phyloP scores from a whole-genome alignment of 1,140 invertebrate species.

The Tetragnatha versicolor region DNA sequence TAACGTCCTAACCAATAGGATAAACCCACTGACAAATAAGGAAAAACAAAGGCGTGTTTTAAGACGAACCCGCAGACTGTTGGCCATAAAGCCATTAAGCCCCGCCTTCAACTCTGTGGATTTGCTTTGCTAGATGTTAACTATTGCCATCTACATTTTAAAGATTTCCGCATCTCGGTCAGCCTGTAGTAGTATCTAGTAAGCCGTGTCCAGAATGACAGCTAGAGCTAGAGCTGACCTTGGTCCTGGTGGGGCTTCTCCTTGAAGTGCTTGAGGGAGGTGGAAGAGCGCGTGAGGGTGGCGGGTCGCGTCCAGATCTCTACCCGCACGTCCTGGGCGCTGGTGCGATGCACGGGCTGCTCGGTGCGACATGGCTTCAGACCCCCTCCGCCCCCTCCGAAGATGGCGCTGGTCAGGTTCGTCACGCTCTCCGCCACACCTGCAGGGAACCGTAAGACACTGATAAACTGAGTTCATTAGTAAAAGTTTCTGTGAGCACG shows the following conservation, averaged over 20 bases:
- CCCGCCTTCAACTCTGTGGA: too few relatives aligned
- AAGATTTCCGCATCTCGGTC: too few relatives aligned
- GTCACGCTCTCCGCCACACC: slow-evolving; percentile 47
- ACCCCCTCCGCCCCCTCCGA: slow-evolving; percentile 13
- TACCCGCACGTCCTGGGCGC: slow-evolving; percentile 44
- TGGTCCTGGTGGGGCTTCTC: slow-evolving; percentile 29
- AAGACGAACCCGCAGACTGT: too few relatives aligned
- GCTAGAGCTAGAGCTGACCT: too few relatives aligned
- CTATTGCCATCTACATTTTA: too few relatives aligned
- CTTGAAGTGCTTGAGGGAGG: slow-evolving; percentile 43
- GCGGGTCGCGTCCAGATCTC: slow-evolving; percentile 43
- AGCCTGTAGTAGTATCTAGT: too few relatives aligned
- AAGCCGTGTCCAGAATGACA: too few relatives aligned
- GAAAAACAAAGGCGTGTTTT: too few relatives aligned
- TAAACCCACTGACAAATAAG: too few relatives aligned
- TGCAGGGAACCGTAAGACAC: background rate
- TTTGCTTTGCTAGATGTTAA: too few relatives aligned
- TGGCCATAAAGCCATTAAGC: too few relatives aligned
- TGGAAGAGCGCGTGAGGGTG: slow-evolving; percentile 33
- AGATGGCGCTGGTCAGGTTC: slow-evolving; percentile 50
- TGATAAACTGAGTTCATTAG: background rate
- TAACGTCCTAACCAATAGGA: too few relatives aligned
- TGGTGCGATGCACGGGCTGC: background rate
- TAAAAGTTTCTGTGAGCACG: background rate
- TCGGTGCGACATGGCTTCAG: background rate